Conservation (phyloP, 2,113 vertebrate species). For the Campylomormyrus numenius region DNA sequence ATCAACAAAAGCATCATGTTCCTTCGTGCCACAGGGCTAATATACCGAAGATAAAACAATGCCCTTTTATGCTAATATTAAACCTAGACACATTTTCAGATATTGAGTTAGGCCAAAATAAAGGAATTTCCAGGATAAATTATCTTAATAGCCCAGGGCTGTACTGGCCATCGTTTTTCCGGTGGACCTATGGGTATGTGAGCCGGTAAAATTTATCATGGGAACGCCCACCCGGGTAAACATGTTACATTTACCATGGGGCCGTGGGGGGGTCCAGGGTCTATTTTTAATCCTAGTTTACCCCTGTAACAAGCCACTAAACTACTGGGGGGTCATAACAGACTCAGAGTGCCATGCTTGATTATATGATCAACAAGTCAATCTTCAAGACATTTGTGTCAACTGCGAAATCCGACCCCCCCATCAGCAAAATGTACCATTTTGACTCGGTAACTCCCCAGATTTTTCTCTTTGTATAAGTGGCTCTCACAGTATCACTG, state of each 20-base stretch:
- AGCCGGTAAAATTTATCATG: background rate
- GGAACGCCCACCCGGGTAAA: background rate
- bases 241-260: background rate
- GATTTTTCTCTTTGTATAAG: background rate
- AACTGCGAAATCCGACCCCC: background rate
- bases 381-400: background rate
- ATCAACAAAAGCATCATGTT: background rate
- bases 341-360: background rate
- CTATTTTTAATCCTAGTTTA: background rate
- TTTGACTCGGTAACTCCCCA: background rate
- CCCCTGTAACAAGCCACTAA: background rate
- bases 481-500: too few species aligned
- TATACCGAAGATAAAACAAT: background rate
- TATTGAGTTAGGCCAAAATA: background rate
- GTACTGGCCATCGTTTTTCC: background rate
- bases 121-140: background rate
- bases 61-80: background rate
- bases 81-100: background rate
- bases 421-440: background rate
- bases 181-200: background rate
- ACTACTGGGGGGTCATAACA: background rate
- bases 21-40: background rate
- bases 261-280: background rate
- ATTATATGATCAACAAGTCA: background rate
- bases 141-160: background rate